These are phyloP conservation scores for Aradophagus sp. DNA, from an alignment of 1,140 invertebrate genomes.

Conservation along the genomic window DNA sequence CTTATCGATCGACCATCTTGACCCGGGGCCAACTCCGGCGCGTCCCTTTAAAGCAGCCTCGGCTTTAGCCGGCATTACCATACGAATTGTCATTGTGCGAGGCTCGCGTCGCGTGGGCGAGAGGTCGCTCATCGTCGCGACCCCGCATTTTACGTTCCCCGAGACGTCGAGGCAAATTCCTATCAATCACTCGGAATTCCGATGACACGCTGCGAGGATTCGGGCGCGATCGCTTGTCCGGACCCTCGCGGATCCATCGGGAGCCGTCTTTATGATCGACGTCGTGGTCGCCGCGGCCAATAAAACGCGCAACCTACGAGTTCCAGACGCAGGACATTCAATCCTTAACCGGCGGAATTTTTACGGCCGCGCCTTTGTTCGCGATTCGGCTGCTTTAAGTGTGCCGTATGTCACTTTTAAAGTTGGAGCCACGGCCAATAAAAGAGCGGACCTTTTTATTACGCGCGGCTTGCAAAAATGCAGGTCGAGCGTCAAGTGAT, in stretches of 20 bases:
- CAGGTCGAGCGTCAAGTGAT: constrained; percentile 23
- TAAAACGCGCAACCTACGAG: constrained; percentile 46
- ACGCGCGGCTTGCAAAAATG: constrained; percentile 37
- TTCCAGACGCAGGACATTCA: constrained; percentile 29
- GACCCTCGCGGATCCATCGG: constrained; percentile 17
- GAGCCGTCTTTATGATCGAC: constrained; percentile 55
- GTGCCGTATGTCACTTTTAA: constrained; percentile 46
- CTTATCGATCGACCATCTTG: no score
- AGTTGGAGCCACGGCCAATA: constrained; percentile 27
- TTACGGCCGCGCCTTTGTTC: constrained; percentile 38
- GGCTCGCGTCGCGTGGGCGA: neutral
- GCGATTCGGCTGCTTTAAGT: constrained; percentile 46
- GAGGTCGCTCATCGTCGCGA: neutral
- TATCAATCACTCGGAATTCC: no score
- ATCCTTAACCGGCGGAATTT: constrained; percentile 31
- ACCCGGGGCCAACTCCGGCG: no score
- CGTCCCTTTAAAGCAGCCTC: constrained; percentile 34
- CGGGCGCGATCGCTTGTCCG: no score
- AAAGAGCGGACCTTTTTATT: constrained; percentile 37
- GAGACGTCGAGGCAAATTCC: no score
- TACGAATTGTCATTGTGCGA: constrained; percentile 27
- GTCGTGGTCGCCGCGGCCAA: constrained; percentile 40
- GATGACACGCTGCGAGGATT: no score
- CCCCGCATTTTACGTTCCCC: constrained; percentile 1
- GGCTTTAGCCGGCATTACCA: constrained; percentile 13